These are phyloP conservation scores for Nothura maculosa DNA, from an alignment of 2,797 vertebrate species.

Conservation along the genomic window DNA sequence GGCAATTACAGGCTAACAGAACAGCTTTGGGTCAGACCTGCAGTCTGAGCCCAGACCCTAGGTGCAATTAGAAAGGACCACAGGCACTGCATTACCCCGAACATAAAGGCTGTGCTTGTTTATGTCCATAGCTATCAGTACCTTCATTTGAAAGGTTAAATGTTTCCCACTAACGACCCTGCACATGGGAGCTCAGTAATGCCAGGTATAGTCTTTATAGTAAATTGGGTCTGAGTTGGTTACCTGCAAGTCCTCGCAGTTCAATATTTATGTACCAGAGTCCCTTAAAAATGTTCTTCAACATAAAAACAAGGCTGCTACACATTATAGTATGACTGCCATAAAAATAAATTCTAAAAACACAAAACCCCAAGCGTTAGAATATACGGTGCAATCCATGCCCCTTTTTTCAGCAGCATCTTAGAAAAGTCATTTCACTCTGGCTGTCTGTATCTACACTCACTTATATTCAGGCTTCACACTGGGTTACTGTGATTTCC, in stretches of 20 bases:
- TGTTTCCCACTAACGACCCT: background rate
- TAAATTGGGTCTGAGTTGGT: background rate
- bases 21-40: conserved; percentile 34
- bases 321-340: background rate
- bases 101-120: background rate
- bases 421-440: background rate
- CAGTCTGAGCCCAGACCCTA: background rate
- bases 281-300: background rate
- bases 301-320: background rate
- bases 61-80: background rate
- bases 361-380: background rate
- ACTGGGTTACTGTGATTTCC: background rate
- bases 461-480: background rate
- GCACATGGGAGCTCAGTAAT: background rate
- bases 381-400: background rate
- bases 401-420: background rate
- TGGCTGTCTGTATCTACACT: background rate
- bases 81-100: background rate
- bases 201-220: background rate
- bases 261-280: background rate
- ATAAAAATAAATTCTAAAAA: background rate
- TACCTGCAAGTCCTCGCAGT: background rate
- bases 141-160: background rate
- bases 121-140: background rate
- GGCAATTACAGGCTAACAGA: background rate